Evolutionary conservation across 2,797 vertebrate genomes (phyloP).

Genomic region (Pampus argenteus): DNA sequence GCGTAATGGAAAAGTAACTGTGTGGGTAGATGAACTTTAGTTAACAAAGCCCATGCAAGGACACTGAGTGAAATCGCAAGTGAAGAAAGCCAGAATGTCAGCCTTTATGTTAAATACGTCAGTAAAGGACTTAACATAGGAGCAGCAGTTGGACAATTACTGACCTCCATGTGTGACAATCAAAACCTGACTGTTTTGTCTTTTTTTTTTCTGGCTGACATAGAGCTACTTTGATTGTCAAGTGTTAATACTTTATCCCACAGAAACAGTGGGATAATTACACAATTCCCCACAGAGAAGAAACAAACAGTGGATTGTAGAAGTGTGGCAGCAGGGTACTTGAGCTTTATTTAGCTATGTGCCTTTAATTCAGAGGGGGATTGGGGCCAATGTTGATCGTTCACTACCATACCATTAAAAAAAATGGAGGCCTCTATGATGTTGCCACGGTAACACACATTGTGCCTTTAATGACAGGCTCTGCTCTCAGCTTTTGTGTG

Average conservation of each 20-base stretch:
- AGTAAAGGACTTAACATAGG: slow-evolving; percentile 20
- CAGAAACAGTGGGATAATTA: slow-evolving; percentile 75
- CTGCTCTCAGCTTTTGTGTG: slow-evolving; percentile 73
- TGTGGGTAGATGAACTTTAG: slow-evolving; percentile 63
- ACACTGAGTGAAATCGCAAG: slow-evolving; percentile 26
- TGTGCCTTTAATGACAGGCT: slow-evolving; percentile 82
- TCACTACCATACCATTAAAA: slow-evolving; percentile 74
- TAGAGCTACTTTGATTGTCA: slow-evolving; percentile 60
- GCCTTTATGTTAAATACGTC: slow-evolving; percentile 26
- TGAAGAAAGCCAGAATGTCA: slow-evolving; percentile 17
- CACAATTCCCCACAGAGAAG: slow-evolving; percentile 71
- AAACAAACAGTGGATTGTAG: slow-evolving; percentile 67
- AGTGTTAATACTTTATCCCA: slow-evolving; percentile 58
- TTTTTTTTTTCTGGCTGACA: slow-evolving; percentile 37
- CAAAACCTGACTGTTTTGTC: slow-evolving; percentile 54
- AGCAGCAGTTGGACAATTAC: slow-evolving; percentile 44
- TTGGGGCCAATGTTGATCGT: slow-evolving; percentile 76
- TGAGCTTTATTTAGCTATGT: slow-evolving; percentile 83
- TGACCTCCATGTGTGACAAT: slow-evolving; percentile 58
- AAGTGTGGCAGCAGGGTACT: slow-evolving; percentile 73
- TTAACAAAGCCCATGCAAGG: slow-evolving; percentile 45
- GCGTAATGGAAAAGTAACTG: slow-evolving; percentile 72
- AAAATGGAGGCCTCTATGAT: slow-evolving; percentile 75
- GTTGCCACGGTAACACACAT: slow-evolving; percentile 85
- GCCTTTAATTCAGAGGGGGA: slow-evolving; percentile 80